Base-by-base conservation (phyloP, 2,888 invertebrate species). In the Acleris holmiana region DNA sequence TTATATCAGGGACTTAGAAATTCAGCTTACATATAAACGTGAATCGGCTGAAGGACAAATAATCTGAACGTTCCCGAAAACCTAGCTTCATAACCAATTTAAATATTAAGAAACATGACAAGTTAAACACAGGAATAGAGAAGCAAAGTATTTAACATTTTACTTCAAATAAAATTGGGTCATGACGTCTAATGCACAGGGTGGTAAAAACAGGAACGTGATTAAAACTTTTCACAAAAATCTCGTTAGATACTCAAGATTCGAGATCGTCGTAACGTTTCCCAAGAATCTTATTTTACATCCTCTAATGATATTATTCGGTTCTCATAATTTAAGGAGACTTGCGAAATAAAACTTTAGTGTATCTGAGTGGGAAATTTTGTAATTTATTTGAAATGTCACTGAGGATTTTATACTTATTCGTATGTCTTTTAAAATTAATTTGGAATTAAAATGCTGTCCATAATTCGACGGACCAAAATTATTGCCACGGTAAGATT, bases 21-120 rank as follows among this genome's bases (percentile, higher is more conserved):
- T 67, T 71, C 71, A 63, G 68, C 67, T 66, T 57, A 67, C 58
- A 68, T 63, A 62, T 73, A 73, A 70, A 76, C 72, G 66, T 74
- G 71, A 73, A 60, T 73, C 72, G 68, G 72, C 75, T 73, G 74
- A 76, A 77, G 78, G 76, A 74, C 76, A 71, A 72, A 73, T 35
- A 35, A 35, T 4, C 4, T 13, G 13, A 35, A 35, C 35, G 3
- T 35, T 35, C 35, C 4, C 35, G 35, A 4, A 13, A 35, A 13
- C 35, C 4, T 35, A 35, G 13, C 4, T 35, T 35, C 2, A 35
- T 35, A 35, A 29, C 7, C 8, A 15, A n/a, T n/a, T 5, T 41
- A 1, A 10, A n/a, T 41, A 40, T 13, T 5, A 41, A n/a, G 5
- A 41, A n/a, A 15, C 17, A 25, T 46, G n/a, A 21, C 19, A 57